Evolutionary conservation across 30 jellyfish, hydroid and myxozoan genomes (phyloP), one percentile per base, ranked within the genome.

Genomic region (Hydractinia symbiolongicarpus): DNA sequence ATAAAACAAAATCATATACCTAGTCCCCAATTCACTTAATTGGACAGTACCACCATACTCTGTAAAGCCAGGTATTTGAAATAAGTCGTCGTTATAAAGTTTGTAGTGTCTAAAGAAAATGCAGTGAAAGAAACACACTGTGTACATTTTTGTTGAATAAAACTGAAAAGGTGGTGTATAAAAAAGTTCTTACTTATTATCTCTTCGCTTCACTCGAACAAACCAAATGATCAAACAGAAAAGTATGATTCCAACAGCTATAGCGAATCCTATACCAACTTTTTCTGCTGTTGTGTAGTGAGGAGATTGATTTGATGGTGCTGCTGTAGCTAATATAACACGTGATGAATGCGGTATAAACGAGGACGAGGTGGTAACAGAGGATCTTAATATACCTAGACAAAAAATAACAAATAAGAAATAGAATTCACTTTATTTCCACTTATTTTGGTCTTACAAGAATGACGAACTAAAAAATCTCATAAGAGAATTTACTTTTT

Each of bases 41-140:
- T 64, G 74, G 19, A 64, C 74, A n/a, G 74, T 64, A n/a, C 74
- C 74, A 13, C 74, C 74, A 64, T 64, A 64, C 74, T 64, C 74
- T 1, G 74, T 64, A 64, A 64, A 64, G 4, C 74, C 74, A 6
- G 74, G 74, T 7, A 64, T 64, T 64, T 64, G 52, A 64, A 64
- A 64, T n/a, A 44, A n/a, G 16, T 64, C 40, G 74, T 64, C 74
- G 44, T 30, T 30, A 64, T 64, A 64, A 44, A 64, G 19, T 64
- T 51, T 64, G 6, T 64, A 64, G 19, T 51, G 19, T 51, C 74
- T 64, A 13, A 64, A 64, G 40, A 16, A 58, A 58, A 58, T 11
- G 3, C 69, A 58, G 15, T 58, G 19, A 58, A 58, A 58, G 1
- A 58, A 58, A 58, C 15, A 13, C 69, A 11, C 19, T 16, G 15